Base-by-base conservation (phyloP, 1,140 invertebrate species). In the Carposina sasakii region DNA sequence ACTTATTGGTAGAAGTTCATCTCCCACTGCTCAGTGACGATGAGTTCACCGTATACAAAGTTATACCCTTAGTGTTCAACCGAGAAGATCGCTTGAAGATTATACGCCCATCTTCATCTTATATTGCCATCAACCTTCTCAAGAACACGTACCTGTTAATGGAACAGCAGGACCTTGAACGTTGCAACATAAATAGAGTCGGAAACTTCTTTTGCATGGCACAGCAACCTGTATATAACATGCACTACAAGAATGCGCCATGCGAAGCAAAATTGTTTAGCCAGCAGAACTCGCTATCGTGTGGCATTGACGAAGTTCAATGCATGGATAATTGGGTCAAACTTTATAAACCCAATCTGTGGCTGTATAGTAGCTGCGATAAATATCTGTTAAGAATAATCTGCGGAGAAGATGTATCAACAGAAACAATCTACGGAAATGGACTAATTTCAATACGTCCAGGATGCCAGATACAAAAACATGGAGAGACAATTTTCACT, bases 221-320 rank as follows among this genome's bases (percentile, higher is more conserved):
- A 24, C n/a, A 8, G n/a, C 23, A 42, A 8, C 40, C 40, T 15
- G 23, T 42, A 5, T 2, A 10, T 1, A 42, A 24, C 23, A 22
- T 42, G 12, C 21, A 3, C 12, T 16, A 26, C 17, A 15, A 42
- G 12, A 6, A 42, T 15, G 23, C 40, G 3, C 40, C 40, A 13
- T 42, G 40, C 28, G 40, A 42, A 42, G 40, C 23, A 15, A 6
- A 24, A 13, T 4, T 42, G 28, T 26, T 42, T 24, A 42, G 17
- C 15, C 21, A 42, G 12, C 22, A 28, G 24, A n/a, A 8, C 5
- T 26, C 21, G 4, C 5, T 26, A 15, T 24, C n/a, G 22, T 42
- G 40, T 17, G 17, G 3, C 15, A 26, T 16, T 17, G 3, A 3
- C 15, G 19, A 6, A 2, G 3, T 1, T n/a, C n/a, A 5, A 3